phyloP scores from a whole-genome alignment of 1,140 invertebrate genomes.

The Eriosoma lanigerum region DNA sequence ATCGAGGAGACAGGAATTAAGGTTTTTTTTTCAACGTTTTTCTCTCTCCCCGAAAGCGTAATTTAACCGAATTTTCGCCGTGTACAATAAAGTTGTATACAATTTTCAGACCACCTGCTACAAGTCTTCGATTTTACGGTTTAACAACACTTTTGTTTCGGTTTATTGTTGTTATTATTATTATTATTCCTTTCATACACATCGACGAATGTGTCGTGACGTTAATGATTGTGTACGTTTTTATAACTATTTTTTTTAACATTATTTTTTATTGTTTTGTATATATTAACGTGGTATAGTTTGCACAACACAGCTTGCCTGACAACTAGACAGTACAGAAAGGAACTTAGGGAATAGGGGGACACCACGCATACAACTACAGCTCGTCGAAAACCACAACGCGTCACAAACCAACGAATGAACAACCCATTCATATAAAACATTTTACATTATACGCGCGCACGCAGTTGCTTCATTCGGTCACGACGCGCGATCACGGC shows the following conservation, averaged over 20 bases:
- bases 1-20: slow-evolving; percentile 7
- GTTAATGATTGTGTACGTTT: not conserved
- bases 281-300: not conserved
- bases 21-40: not conserved
- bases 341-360: no score
- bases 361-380: no score
- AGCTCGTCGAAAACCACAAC: no score
- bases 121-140: not conserved
- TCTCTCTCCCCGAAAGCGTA: not conserved
- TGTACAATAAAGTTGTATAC: no score
- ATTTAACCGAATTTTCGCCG: not conserved
- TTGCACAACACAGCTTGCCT: no score
- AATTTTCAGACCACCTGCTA: slow-evolving; percentile 12
- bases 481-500: not conserved
- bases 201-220: not conserved
- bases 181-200: not conserved
- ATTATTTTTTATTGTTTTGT: not conserved
- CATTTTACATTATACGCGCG: no score
- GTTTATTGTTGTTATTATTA: not conserved
- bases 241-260: slow-evolving; percentile 2
- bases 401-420: no score
- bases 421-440: no score
- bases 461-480: slow-evolving; percentile 15
- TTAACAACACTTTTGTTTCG: slow-evolving; percentile 23
- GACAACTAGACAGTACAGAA: no score